phyloP scores from a whole-genome alignment of 2,113 vertebrate species.

The Corydoras maculifer region DNA sequence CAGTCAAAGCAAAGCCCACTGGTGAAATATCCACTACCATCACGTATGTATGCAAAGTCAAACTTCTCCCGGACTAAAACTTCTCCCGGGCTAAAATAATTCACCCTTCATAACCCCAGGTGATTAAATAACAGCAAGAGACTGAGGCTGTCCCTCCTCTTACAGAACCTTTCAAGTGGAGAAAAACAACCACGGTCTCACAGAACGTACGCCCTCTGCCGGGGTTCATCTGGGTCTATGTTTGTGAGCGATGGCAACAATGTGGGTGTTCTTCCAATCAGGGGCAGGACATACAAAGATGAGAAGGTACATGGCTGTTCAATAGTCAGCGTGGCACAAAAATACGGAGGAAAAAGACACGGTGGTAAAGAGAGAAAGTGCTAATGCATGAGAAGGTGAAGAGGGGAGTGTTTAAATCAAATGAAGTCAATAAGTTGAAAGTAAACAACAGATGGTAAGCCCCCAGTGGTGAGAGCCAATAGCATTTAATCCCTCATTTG shows the following conservation, averaged over 20 bases:
- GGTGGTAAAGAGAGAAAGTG: not conserved
- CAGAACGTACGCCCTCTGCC: conserved; percentile 34
- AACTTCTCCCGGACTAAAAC: not conserved
- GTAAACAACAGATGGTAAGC: conserved; percentile 44
- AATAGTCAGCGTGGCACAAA: not conserved
- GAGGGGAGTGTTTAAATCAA: not conserved
- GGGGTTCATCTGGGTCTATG: conserved; percentile 14
- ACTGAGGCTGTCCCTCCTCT: not conserved
- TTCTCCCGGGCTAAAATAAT: not conserved
- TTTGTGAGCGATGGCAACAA: conserved; percentile 3
- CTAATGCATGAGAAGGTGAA: not conserved
- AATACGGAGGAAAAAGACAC: too few species aligned
- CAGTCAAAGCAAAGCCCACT: too few species aligned
- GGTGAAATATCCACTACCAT: too few species aligned
- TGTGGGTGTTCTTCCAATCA: conserved; percentile 25
- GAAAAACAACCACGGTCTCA: conserved; percentile 9
- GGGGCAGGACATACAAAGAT: not conserved
- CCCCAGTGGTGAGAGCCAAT: conserved; percentile 7
- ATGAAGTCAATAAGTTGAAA: conserved; percentile 10
- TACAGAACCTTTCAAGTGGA: conserved; percentile 8
- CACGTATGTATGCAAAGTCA: conserved; percentile 1
- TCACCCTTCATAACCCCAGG: not conserved
- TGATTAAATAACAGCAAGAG: not conserved
- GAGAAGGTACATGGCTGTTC: not conserved
- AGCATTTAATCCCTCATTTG: not conserved